Conservation (phyloP, 1,140 invertebrate genomes). For the Glomeris maerens region DNA sequence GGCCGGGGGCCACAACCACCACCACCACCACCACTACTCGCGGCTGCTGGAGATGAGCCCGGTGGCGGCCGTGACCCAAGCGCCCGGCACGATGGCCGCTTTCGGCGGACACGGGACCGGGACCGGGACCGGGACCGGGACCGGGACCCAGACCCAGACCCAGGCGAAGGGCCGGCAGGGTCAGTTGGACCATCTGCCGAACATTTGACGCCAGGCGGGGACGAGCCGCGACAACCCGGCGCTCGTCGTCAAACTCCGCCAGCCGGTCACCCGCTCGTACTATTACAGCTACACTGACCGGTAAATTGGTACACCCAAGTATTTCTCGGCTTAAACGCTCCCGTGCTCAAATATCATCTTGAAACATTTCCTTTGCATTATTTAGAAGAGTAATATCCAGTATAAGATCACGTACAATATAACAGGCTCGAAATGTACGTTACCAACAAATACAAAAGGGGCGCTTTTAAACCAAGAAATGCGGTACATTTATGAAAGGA, state of each 20-base stretch:
- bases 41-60: slow-evolving; percentile 17
- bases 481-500: no score
- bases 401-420: no score
- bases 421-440: no score
- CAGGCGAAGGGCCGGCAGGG: slow-evolving; percentile 9
- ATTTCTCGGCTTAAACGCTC: no score
- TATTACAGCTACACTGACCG: no score
- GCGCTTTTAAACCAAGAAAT: no score
- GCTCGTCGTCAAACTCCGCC: background rate
- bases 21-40: slow-evolving; percentile 35
- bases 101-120: slow-evolving; percentile 23
- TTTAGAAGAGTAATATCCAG: no score
- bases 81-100: background rate
- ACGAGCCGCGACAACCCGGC: background rate
- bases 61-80: background rate
- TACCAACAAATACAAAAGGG: no score
- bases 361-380: no score
- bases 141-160: slow-evolving; percentile 6
- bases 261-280: background rate
- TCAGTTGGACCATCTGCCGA: slow-evolving; percentile 48
- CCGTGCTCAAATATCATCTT: no score
- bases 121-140: slow-evolving; percentile 6
- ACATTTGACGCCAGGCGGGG: slow-evolving; percentile 38
- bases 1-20: slow-evolving; percentile 32
- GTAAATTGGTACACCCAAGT: no score